Conservation (phyloP, 1,140 invertebrate species). For the Elysia chlorotica region DNA sequence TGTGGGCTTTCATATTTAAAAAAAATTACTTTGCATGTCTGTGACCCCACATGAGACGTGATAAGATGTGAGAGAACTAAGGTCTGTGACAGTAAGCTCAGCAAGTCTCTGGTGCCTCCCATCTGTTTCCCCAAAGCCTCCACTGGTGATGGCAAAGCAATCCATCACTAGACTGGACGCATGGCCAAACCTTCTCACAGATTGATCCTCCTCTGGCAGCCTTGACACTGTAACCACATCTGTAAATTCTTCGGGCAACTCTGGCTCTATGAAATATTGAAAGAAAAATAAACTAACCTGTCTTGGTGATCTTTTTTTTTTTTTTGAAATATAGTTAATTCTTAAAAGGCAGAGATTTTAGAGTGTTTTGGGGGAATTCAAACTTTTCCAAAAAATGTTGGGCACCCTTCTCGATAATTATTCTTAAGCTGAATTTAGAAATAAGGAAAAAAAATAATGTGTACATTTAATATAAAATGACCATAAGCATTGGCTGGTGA, state of each 20-base stretch:
- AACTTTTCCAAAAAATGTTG: no score
- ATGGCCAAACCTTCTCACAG: slow-evolving; percentile 50
- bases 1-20: background rate
- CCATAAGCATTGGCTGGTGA: no score
- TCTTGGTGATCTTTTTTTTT: no score
- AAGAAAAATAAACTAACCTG: no score
- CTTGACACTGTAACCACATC: background rate
- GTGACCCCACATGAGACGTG: background rate
- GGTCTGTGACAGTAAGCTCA: slow-evolving; percentile 39
- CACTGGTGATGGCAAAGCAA: slow-evolving; percentile 36
- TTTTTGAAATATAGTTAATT: no score
- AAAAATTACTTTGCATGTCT: background rate
- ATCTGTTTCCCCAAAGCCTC: slow-evolving; percentile 58
- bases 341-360: no score
- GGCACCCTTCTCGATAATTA: no score
- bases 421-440: no score
- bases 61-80: slow-evolving; percentile 29
- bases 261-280: background rate
- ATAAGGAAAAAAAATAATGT: no score
- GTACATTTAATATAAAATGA: no score
- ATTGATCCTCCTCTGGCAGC: background rate
- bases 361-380: no score
- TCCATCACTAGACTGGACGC: slow-evolving; percentile 28
- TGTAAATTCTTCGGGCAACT: background rate
- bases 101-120: slow-evolving; percentile 54